Evolutionary conservation across 2,113 vertebrate species (phyloP).

Genomic region (Corydoras sp.): DNA sequence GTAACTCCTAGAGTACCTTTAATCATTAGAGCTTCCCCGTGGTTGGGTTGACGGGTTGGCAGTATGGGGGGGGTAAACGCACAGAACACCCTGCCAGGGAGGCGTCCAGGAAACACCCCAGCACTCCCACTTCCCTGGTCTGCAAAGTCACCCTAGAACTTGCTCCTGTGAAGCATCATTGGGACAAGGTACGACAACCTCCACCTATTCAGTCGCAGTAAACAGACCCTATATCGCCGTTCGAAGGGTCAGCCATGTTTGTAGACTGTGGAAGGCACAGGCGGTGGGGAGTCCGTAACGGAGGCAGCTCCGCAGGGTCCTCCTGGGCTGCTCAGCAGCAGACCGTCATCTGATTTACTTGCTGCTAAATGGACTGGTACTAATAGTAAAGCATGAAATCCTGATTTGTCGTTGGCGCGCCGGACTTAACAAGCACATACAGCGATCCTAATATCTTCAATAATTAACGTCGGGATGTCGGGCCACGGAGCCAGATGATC

Average conservation of each 20-base stretch:
- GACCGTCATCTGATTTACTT: conserved; percentile 43
- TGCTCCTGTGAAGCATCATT: too few relatives aligned
- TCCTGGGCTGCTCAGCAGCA: neutral
- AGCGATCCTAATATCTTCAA: conserved; percentile 52
- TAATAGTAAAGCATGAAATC: conserved; percentile 52
- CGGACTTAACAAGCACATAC: conserved; percentile 47
- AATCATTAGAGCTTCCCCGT: neutral
- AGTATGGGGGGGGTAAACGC: too few relatives aligned
- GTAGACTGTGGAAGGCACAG: too few relatives aligned
- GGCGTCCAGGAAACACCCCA: too few relatives aligned
- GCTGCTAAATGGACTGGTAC: conserved; percentile 60
- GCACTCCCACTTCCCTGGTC: too few relatives aligned
- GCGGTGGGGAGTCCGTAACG: conserved; percentile 45
- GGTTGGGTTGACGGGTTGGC: neutral
- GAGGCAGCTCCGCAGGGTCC: conserved; percentile 42
- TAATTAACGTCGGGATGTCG: conserved; percentile 58
- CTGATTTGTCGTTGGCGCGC: conserved; percentile 42
- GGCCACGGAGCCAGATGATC: too few relatives aligned
- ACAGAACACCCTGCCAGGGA: too few relatives aligned
- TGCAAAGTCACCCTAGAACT: too few relatives aligned
- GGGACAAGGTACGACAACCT: too few relatives aligned
- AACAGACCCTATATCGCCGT: too few relatives aligned
- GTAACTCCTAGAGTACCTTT: neutral
- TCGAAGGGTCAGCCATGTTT: too few relatives aligned
- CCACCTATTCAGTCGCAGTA: too few relatives aligned